Percentiles rank a stretch among this genome's conserved stretches.
phyloP scores from a whole-genome alignment of 2,797 vertebrate species.

The Muscicapa striata region DNA sequence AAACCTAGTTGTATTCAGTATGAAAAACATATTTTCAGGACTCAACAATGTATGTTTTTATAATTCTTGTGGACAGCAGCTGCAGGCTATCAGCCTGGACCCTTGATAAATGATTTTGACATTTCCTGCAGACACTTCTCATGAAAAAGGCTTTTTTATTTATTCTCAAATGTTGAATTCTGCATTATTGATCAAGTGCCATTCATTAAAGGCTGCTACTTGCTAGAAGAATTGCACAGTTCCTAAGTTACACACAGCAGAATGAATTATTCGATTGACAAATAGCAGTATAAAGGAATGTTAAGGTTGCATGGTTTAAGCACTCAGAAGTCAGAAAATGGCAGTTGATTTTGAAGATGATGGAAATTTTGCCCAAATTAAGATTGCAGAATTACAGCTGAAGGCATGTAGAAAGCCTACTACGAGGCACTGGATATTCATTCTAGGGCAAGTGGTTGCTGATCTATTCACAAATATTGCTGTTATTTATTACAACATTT shows the following conservation, averaged over 20 bases:
- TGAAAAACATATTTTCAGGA: conserved; percentile 16
- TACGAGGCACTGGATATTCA: not conserved
- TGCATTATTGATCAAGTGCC: conserved; percentile 69
- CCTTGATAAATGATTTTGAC: conserved; percentile 72
- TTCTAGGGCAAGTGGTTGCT: not conserved
- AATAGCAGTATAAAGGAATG: not conserved
- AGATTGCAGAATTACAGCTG: not conserved
- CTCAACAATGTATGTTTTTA: conserved; percentile 13
- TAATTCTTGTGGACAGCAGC: conserved; percentile 53
- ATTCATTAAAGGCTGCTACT: conserved; percentile 67
- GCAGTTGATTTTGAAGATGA: not conserved
- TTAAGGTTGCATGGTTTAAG: conserved; percentile 22
- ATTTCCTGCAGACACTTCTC: conserved; percentile 62
- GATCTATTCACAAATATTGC: not conserved
- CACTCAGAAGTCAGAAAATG: not conserved
- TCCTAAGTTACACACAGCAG: not conserved
- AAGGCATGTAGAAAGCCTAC: not conserved
- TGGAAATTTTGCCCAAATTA: not conserved
- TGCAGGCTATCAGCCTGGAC: conserved; percentile 46
- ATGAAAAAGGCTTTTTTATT: conserved; percentile 63
- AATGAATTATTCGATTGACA: conserved; percentile 40
- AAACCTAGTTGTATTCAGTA: not conserved
- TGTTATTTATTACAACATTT: not conserved
- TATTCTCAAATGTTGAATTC: conserved; percentile 68
- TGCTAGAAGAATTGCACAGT: conserved; percentile 41